Evolutionary conservation across 2,797 vertebrate genomes (phyloP).

Genomic region (Eurystomus glaucurus): DNA sequence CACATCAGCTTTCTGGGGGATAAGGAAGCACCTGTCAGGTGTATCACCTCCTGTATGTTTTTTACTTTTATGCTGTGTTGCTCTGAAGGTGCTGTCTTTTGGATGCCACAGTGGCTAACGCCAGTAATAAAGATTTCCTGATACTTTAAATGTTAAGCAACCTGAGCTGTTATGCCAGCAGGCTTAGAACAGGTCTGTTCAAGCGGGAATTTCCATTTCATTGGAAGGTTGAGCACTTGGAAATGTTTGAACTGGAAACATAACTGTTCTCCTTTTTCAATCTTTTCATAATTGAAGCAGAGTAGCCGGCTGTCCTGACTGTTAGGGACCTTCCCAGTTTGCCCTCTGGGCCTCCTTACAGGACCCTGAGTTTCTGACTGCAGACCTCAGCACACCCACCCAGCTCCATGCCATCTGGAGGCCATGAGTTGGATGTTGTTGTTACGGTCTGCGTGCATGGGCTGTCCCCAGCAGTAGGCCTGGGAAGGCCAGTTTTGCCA

Average conservation of each 20-base stretch:
- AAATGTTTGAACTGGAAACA: neutral
- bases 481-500: neutral
- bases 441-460: rapidly evolving
- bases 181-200: neutral
- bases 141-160: neutral
- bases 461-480: neutral
- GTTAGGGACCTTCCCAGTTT: rapidly evolving
- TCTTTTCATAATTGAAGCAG: neutral
- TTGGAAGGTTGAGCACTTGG: neutral
- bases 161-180: neutral
- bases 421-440: rapidly evolving
- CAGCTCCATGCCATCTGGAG: neutral
- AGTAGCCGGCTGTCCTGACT: neutral
- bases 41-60: neutral
- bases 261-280: neutral
- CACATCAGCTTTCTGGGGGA: neutral
- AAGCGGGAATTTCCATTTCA: neutral
- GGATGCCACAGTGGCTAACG: neutral
- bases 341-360: neutral
- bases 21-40: neutral
- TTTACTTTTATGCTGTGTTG: neutral
- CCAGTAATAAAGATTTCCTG: neutral
- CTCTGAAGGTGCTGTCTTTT: neutral
- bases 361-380: rapidly evolving
- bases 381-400: rapidly evolving